Conservation (phyloP, 2,797 vertebrate genomes). For the Brachymystax lenok region DNA sequence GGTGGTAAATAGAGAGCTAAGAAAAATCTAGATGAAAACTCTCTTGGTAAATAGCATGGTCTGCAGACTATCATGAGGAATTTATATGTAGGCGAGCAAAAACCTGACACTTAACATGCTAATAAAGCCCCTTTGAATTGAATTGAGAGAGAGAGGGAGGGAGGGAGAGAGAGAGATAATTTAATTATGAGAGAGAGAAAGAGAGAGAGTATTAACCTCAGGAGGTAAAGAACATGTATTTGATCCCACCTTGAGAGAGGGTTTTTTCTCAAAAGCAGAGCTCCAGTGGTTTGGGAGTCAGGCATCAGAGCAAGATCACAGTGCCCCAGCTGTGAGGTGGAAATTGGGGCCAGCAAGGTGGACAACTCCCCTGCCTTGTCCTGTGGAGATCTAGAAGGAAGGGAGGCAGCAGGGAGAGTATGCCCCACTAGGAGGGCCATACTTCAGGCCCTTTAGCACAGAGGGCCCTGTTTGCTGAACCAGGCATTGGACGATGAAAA, state of each 20-base stretch:
- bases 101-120: too few relatives aligned
- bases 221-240: too few relatives aligned
- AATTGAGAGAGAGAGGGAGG: too few relatives aligned
- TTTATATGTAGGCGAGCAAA: too few relatives aligned
- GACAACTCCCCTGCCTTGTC: constrained; percentile 4
- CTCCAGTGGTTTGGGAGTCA: not conserved
- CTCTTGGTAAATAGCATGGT: too few relatives aligned
- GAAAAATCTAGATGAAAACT: too few relatives aligned
- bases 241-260: not conserved
- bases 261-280: not conserved
- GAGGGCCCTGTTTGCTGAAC: not conserved
- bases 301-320: not conserved
- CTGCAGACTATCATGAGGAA: too few relatives aligned
- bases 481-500: not conserved
- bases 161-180: too few relatives aligned
- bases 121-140: too few relatives aligned
- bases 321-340: constrained; percentile 14
- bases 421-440: not conserved
- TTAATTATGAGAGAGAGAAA: too few relatives aligned
- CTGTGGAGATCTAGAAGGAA: constrained; percentile 5
- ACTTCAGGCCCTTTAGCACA: not conserved
- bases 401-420: not conserved
- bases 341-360: constrained; percentile 33
- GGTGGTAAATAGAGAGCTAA: too few relatives aligned
- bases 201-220: too few relatives aligned